phyloP scores from a whole-genome alignment of 2,113 vertebrate genomes.

The Scophthalmus maximus region DNA sequence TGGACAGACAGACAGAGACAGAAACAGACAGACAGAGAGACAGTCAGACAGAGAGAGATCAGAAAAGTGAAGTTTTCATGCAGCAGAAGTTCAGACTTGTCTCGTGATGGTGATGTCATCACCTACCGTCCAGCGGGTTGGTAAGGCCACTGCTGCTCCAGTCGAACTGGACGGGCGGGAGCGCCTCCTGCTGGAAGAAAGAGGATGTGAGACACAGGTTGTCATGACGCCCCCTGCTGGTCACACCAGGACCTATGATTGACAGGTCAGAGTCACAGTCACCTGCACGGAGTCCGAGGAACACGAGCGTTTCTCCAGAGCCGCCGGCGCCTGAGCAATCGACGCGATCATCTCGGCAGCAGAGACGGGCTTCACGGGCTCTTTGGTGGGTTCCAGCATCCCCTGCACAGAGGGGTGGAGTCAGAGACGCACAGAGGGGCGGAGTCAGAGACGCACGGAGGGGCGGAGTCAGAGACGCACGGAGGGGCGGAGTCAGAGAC shows the following conservation, averaged over 20 bases:
- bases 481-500: no score
- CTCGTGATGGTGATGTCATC: no score
- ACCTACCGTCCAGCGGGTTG: conserved; percentile 99
- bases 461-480: neutral
- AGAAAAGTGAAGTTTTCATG: no score
- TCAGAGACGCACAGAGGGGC: neutral
- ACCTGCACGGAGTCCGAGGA: conserved; percentile 91
- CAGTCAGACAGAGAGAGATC: conserved; percentile 6
- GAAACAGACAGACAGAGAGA: conserved; percentile 41
- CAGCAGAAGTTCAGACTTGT: no score
- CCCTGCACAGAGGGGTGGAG: conserved; percentile 80
- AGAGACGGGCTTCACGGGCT: conserved; percentile 95
- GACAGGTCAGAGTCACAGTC: no score
- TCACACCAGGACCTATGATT: neutral
- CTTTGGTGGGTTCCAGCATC: conserved; percentile 99
- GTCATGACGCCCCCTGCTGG: neutral
- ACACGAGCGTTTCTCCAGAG: conserved; percentile 87
- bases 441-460: neutral
- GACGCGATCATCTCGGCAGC: conserved; percentile 98
- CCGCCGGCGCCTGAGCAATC: conserved; percentile 88
- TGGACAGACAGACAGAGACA: no score
- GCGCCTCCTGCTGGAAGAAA: conserved; percentile 89
- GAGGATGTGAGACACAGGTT: neutral
- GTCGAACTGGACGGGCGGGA: conserved; percentile 99
- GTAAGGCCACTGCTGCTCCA: conserved; percentile 99